These are phyloP conservation scores for Trissolcus brochymenae DNA, from an alignment of 2,888 invertebrate species.

Conservation along the genomic window DNA sequence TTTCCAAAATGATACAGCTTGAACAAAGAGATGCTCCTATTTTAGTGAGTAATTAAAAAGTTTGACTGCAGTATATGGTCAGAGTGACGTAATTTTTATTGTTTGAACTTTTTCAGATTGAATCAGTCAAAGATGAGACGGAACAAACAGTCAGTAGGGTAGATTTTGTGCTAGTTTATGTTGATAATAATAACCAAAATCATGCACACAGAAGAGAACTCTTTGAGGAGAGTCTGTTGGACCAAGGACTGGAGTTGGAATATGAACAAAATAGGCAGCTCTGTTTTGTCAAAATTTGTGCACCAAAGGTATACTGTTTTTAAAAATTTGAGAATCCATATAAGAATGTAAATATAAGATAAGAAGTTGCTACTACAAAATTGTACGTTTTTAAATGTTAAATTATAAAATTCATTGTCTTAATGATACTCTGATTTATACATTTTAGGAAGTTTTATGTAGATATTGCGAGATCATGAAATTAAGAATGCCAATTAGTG, in stretches of 20 bases:
- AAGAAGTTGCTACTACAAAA: neutral
- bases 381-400: too few species aligned
- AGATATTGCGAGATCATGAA: slow-evolving; percentile 87
- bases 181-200: slow-evolving; percentile 73
- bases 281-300: slow-evolving; percentile 85
- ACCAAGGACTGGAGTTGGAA: slow-evolving; percentile 80
- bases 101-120: slow-evolving; percentile 44
- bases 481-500: slow-evolving; percentile 85
- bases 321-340: neutral
- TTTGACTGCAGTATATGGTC: neutral
- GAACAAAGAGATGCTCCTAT: slow-evolving; percentile 23
- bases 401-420: neutral
- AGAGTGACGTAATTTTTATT: too few species aligned
- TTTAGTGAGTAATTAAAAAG: slow-evolving; percentile 15
- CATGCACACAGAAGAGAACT: slow-evolving; percentile 72
- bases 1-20: slow-evolving; percentile 32
- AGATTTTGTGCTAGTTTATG: slow-evolving; percentile 82
- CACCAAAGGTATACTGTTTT: slow-evolving; percentile 77
- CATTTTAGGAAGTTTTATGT: slow-evolving; percentile 80
- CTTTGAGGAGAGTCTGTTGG: slow-evolving; percentile 74
- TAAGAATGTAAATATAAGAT: neutral
- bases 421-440: neutral
- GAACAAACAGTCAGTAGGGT: slow-evolving; percentile 74
- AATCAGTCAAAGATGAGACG: slow-evolving; percentile 34
- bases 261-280: slow-evolving; percentile 81